Base-by-base conservation (phyloP, 1,140 invertebrate species). In the Chlorops oryzae region DNA sequence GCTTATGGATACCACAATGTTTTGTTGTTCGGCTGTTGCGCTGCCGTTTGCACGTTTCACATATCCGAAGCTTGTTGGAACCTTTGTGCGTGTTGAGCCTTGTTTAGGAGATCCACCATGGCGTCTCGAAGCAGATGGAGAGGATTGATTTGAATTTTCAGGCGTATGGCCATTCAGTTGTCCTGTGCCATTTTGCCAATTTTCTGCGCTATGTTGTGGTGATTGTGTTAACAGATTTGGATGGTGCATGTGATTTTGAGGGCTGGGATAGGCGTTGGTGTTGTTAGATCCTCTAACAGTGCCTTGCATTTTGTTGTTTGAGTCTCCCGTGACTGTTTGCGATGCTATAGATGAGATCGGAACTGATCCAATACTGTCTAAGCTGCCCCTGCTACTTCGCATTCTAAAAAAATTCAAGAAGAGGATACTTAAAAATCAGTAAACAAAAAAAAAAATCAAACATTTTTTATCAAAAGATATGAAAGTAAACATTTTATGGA, bases 51-150 rank as follows among this genome's bases (percentile, higher is more conserved):
- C 81, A 53, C 86, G 77, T 62, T 90, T 90, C n/a, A 87, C 83
- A 62, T 88, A 89, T 23, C 85, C 85, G 62, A 89, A 89, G 68
- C 81, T 87, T 51, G 86, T 85, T 6, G 86, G 85, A 1, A 85
- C 85, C 54, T 80, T 76, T 4, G 80, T 81, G 58, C 83, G 80
- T 35, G 55, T 60, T 17, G 72, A 68, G 41, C 71, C 68, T 51
- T 66, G 64, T 41, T 67, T 68, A n/a, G 75, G 73, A 39, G 75
- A 75, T 20, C 67, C 72, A 34, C 75, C 76, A 50, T 61, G 70
- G 28, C 67, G 59, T 13, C 65, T 59, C 20, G 66, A 20, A 15
- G 22, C 3, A 20, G 42, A 70, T n/a, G 66, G 63, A 15, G 66
- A 70, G 10, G 62, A 66, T 44, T 70, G 69, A 42, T 66, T 63